Evolutionary conservation across 2,888 invertebrate species (phyloP).

Genomic region (Amphipoea oculea): DNA sequence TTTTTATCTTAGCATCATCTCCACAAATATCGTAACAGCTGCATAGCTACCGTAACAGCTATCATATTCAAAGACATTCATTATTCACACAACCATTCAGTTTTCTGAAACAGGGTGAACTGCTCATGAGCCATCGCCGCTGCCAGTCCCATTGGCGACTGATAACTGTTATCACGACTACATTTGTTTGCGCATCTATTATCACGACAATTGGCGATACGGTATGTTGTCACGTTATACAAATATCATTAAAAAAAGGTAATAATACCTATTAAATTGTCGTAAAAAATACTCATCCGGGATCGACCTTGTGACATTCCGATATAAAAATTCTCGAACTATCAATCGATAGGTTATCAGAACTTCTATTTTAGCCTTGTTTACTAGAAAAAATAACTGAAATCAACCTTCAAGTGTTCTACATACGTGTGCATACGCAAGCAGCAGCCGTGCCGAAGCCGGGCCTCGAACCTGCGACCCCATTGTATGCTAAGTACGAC

Average conservation of each 20-base stretch:
- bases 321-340: background rate
- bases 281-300: constrained; percentile 11
- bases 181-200: constrained; percentile 32
- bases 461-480: constrained; percentile 77
- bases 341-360: constrained; percentile 12
- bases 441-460: constrained; percentile 51
- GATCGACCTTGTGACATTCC: constrained; percentile 6
- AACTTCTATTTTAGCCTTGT: background rate
- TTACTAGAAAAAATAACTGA: constrained; percentile 21
- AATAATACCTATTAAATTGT: constrained; percentile 15
- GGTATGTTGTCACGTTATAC: background rate
- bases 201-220: constrained; percentile 33
- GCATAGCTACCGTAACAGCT: background rate
- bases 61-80: background rate
- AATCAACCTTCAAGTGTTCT: constrained; percentile 43
- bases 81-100: background rate
- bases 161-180: constrained; percentile 45
- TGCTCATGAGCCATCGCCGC: background rate
- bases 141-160: constrained; percentile 38
- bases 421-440: constrained; percentile 49
- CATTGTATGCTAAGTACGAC: constrained; percentile 79
- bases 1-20: background rate
- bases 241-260: constrained; percentile 25
- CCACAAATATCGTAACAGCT: background rate
- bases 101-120: too few species aligned